phyloP scores from a whole-genome alignment of 30 jellyfish, hydroid and myxozoan species.

The Aurelia sp. region DNA sequence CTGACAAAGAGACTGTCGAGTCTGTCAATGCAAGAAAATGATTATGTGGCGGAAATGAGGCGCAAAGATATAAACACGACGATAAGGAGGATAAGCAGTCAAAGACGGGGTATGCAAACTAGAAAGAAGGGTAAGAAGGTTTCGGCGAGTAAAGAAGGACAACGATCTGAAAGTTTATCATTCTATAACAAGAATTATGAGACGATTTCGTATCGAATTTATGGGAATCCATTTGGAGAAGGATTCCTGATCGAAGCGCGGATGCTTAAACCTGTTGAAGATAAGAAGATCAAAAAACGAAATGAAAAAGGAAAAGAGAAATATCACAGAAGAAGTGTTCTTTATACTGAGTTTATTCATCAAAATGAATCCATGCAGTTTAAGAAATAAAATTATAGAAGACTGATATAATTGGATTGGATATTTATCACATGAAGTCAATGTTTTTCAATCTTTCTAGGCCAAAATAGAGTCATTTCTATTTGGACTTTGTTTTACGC shows the following conservation, averaged over 20 bases:
- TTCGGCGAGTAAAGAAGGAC: not conserved
- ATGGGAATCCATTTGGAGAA: slow-evolving; percentile 67
- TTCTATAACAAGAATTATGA: slow-evolving; percentile 11
- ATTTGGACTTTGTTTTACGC: too few species aligned
- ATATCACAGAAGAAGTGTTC: not conserved
- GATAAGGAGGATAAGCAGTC: not conserved
- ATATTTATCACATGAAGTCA: too few species aligned
- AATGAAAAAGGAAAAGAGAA: not conserved
- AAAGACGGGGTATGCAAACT: not conserved
- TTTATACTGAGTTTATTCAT: too few species aligned
- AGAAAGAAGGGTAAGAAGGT: not conserved
- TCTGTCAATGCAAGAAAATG: too few species aligned
- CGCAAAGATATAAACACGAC: not conserved
- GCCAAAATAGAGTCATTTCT: too few species aligned
- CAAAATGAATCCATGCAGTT: too few species aligned
- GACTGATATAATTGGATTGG: too few species aligned
- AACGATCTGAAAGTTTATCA: not conserved
- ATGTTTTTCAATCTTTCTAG: too few species aligned
- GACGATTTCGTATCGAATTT: slow-evolving; percentile 61
- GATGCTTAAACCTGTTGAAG: slow-evolving; percentile 18
- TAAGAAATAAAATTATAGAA: too few species aligned
- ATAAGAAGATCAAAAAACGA: not conserved
- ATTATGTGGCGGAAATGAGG: too few species aligned
- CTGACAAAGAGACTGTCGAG: too few species aligned
- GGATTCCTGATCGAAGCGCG: slow-evolving; percentile 59